Base-by-base conservation (phyloP, 2,888 invertebrate species). In the Meta bourneti region DNA sequence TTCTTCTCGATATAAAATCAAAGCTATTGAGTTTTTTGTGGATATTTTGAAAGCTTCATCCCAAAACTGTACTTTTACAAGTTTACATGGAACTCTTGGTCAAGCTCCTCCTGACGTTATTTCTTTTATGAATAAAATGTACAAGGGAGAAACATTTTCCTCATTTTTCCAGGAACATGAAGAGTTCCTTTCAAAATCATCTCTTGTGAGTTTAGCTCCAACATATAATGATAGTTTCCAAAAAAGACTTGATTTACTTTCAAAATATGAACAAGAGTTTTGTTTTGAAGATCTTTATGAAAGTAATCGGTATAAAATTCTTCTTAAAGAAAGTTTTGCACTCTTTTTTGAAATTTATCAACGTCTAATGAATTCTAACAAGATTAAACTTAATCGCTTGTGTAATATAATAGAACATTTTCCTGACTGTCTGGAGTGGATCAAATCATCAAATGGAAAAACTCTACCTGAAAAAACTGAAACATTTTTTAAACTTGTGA, bases 91-190 rank as follows among this genome's bases (percentile, higher is more conserved):
- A 6, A 51, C 49, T 54, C 0, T 87, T n/a, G 87, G 79, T 0
- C 34, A 80, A 51, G 82, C 72, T 54, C 8, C 49, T 34, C 2
- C 7, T 8, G 87, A 87, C 52, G 34, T 87, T 8, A 8, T 49
- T 13, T 71, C 71, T n/a, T 87, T 72, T 54, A 52, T 87, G 34
- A 79, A 72, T 9, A 87, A 54, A 48, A 49, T 52, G 52, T 87
- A 87, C 72, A 80, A 54, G 79, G 72, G 52, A 19, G 79, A 71
- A 6, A 87, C 79, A 51, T 87, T 87, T 9, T 0, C 13, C 19
- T 54, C 34, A 7, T 87, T 87, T 19, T 87, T 87, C 13, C 6
- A 79, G 71, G 52, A 79, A 11, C 52, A 87, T 54, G 11, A 7
- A 16, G 70, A 87, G 8, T 87, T 87, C 70, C 7, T 13, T 49